Base-by-base conservation (phyloP, 1,140 invertebrate species). In the Trichoplusia ni region DNA sequence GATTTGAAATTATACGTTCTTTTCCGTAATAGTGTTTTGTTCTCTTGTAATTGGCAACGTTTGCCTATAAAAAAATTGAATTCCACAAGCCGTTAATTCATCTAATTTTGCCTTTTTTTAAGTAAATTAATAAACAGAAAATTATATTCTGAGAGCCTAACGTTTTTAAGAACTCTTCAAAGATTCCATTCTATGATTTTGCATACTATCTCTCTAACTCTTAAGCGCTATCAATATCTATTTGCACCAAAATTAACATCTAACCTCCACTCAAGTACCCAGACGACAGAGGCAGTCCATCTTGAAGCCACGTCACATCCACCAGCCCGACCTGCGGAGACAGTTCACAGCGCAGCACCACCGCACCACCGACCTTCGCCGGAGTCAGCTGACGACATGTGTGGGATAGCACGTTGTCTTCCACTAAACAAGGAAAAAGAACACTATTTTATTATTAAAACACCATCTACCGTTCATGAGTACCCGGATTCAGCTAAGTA, bases 251-350 rank as follows among this genome's bases (percentile, higher is more conserved):
- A 6, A 2, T 31, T 14, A 18, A 8, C 35, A 7, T 19, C 62
- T 69, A 64, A 90, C 88, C 87, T 46, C 81, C 64, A 11, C 79
- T 81, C 64, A 84, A 72, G 69, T 84, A 89, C 9, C 81, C 80
- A 4, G 86, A 81, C 4, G 84, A 72, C 16, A 90, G 44, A 4
- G 85, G 80, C 16, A 90, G 61, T 9, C 88, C 86, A 66, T 90
- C 86, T 66, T 88, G 88, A 8, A 90, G 68, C 88, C 88, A 90
- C 13, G 79, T 79, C 46, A 89, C 67, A 9, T 88, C 85, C 31
- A 79, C 75, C 4, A 86, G 44, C 1, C 82, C 86, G 9, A 86
- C 71, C 69, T 90, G 86, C 5, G 81, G 81, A 1, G 88, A 90
- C 25, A 85, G 35, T 59, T 90, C 88, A 63, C 88, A 90, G 2